These are phyloP conservation scores for Epinephelus coioides DNA, from an alignment of 2,797 vertebrate species.

Conservation along the genomic window DNA sequence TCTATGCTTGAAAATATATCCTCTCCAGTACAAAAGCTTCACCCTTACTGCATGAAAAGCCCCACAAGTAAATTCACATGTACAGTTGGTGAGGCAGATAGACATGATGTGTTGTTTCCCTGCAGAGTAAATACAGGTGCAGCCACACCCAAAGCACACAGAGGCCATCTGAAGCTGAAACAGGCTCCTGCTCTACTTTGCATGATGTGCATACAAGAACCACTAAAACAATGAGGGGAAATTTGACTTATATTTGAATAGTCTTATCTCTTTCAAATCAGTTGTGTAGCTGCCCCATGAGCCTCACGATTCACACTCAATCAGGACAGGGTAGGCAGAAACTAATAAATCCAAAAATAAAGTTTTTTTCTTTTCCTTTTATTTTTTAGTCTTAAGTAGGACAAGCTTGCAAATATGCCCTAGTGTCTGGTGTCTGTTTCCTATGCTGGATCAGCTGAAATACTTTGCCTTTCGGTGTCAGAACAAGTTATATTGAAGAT, in stretches of 20 bases:
- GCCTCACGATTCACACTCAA: too few species aligned
- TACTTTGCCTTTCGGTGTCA: not conserved
- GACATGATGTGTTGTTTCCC: not conserved
- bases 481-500: too few species aligned
- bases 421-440: not conserved
- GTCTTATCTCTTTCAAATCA: not conserved
- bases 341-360: not conserved
- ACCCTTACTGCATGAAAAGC: not conserved
- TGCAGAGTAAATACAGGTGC: conserved; percentile 10
- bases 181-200: not conserved
- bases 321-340: not conserved
- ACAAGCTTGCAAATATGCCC: not conserved
- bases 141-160: conserved; percentile 33
- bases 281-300: not conserved
- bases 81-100: not conserved
- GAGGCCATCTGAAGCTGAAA: not conserved
- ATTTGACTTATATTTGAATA: conserved; percentile 27
- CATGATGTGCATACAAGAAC: not conserved
- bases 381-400: not conserved
- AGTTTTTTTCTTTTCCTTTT: not conserved
- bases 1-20: too few species aligned
- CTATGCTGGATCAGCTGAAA: not conserved
- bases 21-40: not conserved
- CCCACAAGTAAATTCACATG: not conserved
- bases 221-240: not conserved